Evolutionary conservation across 1,140 invertebrate species (phyloP).

Genomic region (Drosophila mauritiana): DNA sequence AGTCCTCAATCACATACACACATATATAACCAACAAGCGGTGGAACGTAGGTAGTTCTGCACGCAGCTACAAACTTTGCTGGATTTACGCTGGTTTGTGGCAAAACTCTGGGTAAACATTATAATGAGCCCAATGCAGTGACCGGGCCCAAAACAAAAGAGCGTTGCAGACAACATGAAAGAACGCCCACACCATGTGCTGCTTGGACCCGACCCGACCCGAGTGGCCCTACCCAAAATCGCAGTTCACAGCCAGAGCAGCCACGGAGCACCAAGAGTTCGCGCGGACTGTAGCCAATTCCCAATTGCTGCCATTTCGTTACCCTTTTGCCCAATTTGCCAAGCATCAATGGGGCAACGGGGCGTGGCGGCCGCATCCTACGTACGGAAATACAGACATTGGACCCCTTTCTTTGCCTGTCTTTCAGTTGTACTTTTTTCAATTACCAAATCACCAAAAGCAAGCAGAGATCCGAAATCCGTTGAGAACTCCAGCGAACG

Average conservation of each 20-base stretch:
- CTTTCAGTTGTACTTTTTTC: conserved; percentile 54
- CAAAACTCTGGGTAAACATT: conserved; percentile 51
- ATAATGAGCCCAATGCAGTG: conserved; percentile 62
- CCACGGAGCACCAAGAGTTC: conserved; percentile 2
- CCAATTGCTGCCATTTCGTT: conserved; percentile 72
- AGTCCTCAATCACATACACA: conserved; percentile 25
- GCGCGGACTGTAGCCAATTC: conserved; percentile 62
- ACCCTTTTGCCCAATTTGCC: conserved; percentile 73
- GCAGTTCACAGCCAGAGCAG: conserved; percentile 7
- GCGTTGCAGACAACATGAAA: conserved; percentile 21
- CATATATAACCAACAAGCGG: background rate
- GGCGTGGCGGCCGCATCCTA: conserved; percentile 45
- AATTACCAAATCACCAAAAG: conserved; percentile 71
- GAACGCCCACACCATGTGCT: conserved; percentile 68
- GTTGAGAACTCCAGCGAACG: conserved; percentile 32
- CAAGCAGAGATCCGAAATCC: conserved; percentile 42
- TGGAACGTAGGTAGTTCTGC: conserved; percentile 1
- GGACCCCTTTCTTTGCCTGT: conserved; percentile 7
- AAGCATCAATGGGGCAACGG: conserved; percentile 50
- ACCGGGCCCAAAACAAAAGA: conserved; percentile 60
- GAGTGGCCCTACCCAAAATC: conserved; percentile 46
- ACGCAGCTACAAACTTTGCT: conserved; percentile 6
- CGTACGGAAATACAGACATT: conserved; percentile 17
- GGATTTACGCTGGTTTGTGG: conserved; percentile 3
- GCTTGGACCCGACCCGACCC: conserved; percentile 14